These are phyloP conservation scores for Vireo griseus DNA, from an alignment of 2,797 vertebrate species.

Conservation along the genomic window DNA sequence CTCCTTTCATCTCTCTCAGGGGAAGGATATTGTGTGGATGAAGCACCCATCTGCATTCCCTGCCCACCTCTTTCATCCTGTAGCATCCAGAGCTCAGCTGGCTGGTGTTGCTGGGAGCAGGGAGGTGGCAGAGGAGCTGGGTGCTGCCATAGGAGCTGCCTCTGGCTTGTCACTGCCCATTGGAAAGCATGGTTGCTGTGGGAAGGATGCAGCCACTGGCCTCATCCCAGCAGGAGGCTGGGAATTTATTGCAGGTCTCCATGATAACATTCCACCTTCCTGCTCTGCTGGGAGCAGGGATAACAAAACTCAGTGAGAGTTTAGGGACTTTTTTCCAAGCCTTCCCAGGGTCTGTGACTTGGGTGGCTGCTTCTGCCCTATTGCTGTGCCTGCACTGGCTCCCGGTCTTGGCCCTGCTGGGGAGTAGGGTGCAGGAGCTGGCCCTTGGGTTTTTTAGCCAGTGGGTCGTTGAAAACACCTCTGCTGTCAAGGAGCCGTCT, in stretches of 20 bases:
- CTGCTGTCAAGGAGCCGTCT: background rate
- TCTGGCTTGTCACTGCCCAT: accelerated
- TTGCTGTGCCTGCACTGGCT: accelerated
- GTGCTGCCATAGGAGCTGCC: background rate
- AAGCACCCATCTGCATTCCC: background rate
- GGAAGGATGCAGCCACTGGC: background rate
- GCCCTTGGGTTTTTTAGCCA: background rate
- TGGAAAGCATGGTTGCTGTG: accelerated
- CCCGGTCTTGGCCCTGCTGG: accelerated
- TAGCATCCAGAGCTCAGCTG: background rate
- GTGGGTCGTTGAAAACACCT: background rate
- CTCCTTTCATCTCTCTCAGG: background rate
- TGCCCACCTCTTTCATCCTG: accelerated
- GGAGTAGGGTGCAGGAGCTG: background rate
- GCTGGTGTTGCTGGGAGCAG: background rate
- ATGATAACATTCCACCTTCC: background rate
- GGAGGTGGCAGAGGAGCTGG: background rate
- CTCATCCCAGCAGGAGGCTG: background rate
- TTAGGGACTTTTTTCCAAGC: background rate
- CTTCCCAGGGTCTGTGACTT: too few species aligned
- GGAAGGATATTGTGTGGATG: too few species aligned
- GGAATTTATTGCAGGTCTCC: accelerated
- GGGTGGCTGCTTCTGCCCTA: background rate
- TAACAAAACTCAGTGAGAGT: background rate
- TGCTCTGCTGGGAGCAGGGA: background rate